Evolutionary conservation across 2,797 vertebrate species (phyloP), one percentile per base, ranked within the genome.

Genomic region (Oophaga sylvatica): DNA sequence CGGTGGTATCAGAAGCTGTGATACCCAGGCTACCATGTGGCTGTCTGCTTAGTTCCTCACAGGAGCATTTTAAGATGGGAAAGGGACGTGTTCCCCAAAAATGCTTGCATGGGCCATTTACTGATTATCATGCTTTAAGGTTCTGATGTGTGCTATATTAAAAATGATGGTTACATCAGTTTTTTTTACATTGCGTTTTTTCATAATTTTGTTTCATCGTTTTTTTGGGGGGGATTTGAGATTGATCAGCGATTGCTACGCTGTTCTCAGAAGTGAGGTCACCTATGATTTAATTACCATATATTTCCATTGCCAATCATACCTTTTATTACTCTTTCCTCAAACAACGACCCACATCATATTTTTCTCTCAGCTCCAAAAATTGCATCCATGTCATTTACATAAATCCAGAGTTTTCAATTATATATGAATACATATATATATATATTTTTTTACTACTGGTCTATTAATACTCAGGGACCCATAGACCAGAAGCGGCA

Each of bases 401-500:
- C 83, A 85, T 88, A 86, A 86, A 89, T 26, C 31, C 15, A 13
- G 7, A 85, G 76, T 88, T 86, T 73, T 41, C 84, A 86, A 83
- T 83, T 83, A 59, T 75, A 83, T 91, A 87, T 11, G 8, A 8
- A 41, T 53, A 8, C 9, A 9, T 11, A 0, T 53, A 9, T 89
- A 90, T 71, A 41, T 53, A 0, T 53, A 0, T 53, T 2, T 71
- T 41, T 77, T 91, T 83, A 91, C 82, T 92, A 90, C 81, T 85
- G 89, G 48, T 68, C 88, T 87, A 88, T 91, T 91, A 92, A 93
- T 93, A 93, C 90, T 85, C 92, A 91, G 93, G 75, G 53, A 59
- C 75, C 48, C 78, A 89, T 57, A 76, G 67, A 90, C 73, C 76
- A 87, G 87, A 89, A 81, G 88, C 57, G 0, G 2, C 84, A 90